A percentile compares a stretch with the other conserved stretches of the same genome.
Evolutionary conservation across 2,797 vertebrate genomes (phyloP).

Genomic region (Odontamblyopus rebecca): DNA sequence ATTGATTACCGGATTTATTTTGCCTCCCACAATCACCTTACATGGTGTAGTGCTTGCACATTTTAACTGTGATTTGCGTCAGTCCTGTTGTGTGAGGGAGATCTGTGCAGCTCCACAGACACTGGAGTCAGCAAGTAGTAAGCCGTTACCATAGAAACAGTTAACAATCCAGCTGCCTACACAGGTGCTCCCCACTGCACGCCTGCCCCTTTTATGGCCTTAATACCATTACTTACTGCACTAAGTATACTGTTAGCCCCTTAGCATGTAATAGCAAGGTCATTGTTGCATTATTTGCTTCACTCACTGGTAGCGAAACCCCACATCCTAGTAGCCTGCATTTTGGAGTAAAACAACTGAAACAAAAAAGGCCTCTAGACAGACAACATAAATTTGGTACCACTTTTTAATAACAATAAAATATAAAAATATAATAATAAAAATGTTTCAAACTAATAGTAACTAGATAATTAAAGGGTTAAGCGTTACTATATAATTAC

Average conservation of each 20-base stretch:
- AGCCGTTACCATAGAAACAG: constrained; percentile 64
- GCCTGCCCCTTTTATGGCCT: constrained; percentile 27
- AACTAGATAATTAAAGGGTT: no score
- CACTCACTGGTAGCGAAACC: background rate
- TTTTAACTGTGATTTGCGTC: constrained; percentile 16
- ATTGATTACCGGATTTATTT: background rate
- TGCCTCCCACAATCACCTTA: no score
- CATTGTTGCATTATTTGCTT: background rate
- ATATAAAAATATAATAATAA: no score
- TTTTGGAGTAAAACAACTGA: no score
- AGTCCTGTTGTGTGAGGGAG: constrained; percentile 15
- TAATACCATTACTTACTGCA: constrained; percentile 21
- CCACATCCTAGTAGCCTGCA: background rate
- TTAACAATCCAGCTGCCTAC: constrained; percentile 60
- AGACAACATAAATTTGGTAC: no score
- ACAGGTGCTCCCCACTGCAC: constrained; percentile 34
- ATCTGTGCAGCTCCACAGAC: constrained; percentile 32
- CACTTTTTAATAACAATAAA: no score
- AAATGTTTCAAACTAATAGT: no score
- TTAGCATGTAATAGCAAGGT: background rate
- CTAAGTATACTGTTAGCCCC: constrained; percentile 13
- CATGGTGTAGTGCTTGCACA: background rate
- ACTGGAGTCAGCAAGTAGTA: constrained; percentile 35
- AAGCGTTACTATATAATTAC: no score
- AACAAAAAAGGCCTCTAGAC: no score